Evolutionary conservation across 2,113 vertebrate species (phyloP), one percentile per base, ranked within the genome.

Genomic region (Coryphaenoides rupestris): DNA sequence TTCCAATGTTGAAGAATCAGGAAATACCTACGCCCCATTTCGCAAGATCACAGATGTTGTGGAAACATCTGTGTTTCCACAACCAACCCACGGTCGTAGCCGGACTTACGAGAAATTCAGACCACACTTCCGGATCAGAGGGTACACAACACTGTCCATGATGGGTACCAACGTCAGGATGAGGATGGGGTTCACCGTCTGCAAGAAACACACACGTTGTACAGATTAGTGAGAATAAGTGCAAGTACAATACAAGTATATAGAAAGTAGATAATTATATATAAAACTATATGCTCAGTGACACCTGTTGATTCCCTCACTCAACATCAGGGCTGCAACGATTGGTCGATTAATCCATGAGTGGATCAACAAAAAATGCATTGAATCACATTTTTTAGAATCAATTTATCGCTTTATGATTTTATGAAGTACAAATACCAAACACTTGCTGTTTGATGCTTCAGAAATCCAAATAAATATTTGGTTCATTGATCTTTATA

Each of bases 61-160:
- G 13, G 9, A 12, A 40, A 40, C 7, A 40, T 40, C 33, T 40
- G 33, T 40, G 33, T 40, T 40, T 40, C 33, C 33, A 40, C 33
- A 40, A 13, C 33, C 6, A 26, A 5, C 10, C 33, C 9, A 13
- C 33, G 3, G 23, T 7, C 54, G 1, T 21, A n/a, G 10, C 10
- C 16, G 15, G 21, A 92, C 95, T 91, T 89, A 99, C 96, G 93
- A 94, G 78, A 99, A 99, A 77, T 95, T 93, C 45, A 96, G 63
- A 21, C 90, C 92, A 78, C 96, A 98, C 80, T 96, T 98, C 60
- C 81, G 78, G 73, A 98, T 92, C 69, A 98, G 89, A 52, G 97
- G 97, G 65, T 96, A 99, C 40, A 98, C 0, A 12, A 93, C 0
- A 9, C 65, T 85, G 57, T 98, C 92, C 66, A 93, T 84, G 46